phyloP scores from a whole-genome alignment of 1,140 invertebrate species.

The Aricia agestis region DNA sequence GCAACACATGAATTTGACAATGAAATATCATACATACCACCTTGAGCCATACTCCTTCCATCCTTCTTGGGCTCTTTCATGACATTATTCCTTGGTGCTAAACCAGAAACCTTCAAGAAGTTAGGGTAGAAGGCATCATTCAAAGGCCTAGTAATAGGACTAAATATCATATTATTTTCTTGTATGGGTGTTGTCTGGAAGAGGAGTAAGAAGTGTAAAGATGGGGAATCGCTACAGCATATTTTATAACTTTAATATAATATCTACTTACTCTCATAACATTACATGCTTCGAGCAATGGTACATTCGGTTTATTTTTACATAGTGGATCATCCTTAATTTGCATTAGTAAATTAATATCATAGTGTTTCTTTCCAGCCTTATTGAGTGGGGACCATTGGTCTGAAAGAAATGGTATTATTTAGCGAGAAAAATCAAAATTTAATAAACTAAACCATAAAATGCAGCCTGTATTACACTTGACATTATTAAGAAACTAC shows the following conservation, averaged over 20 bases:
- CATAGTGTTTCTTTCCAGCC: constrained; percentile 88
- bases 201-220: neutral
- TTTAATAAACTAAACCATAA: too few species aligned
- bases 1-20: neutral
- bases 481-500: too few species aligned
- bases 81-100: constrained; percentile 47
- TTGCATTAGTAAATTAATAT: constrained; percentile 85
- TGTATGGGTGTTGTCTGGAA: constrained; percentile 53
- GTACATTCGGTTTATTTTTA: constrained; percentile 82
- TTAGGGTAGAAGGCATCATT: constrained; percentile 60
- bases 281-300: constrained; percentile 60
- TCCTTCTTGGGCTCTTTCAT: constrained; percentile 61
- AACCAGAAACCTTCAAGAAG: constrained; percentile 50
- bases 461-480: too few species aligned
- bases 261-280: constrained; percentile 49
- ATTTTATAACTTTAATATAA: neutral
- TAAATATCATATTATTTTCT: constrained; percentile 51
- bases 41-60: constrained; percentile 47
- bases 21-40: constrained; percentile 36
- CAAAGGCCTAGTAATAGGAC: constrained; percentile 51
- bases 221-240: neutral
- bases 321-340: constrained; percentile 85
- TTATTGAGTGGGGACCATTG: constrained; percentile 92
- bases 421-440: neutral
- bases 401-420: constrained; percentile 62